Conservation (phyloP, 2,113 vertebrate species). For the Heptranchias perlo region DNA sequence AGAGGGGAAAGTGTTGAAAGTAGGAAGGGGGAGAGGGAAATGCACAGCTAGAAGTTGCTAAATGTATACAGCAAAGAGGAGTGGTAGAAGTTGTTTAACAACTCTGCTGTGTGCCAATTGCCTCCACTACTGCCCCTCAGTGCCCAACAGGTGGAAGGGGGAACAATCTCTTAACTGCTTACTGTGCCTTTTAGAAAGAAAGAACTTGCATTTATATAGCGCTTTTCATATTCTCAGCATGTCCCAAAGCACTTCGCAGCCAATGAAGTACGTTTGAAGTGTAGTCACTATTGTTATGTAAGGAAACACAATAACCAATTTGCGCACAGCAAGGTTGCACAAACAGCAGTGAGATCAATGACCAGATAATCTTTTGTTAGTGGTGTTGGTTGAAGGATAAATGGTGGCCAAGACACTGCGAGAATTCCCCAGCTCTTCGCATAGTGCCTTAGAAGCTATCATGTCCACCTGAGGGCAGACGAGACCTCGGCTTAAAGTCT, state of each 20-base stretch:
- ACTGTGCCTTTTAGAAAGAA: background rate
- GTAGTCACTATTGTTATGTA: background rate
- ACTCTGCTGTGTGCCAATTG: background rate
- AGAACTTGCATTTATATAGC: background rate
- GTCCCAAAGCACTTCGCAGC: background rate
- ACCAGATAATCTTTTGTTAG: background rate
- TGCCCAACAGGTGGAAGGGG: background rate
- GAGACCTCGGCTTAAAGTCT: background rate
- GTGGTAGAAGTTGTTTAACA: too few species aligned
- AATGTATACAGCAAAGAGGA: too few species aligned
- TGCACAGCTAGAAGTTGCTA: background rate
- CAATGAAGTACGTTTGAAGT: background rate
- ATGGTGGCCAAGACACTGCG: background rate
- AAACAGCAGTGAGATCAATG: background rate
- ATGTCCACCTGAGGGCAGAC: background rate
- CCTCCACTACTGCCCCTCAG: background rate
- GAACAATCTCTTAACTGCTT: background rate
- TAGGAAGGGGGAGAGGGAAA: background rate
- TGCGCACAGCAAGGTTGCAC: background rate
- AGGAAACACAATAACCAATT: background rate
- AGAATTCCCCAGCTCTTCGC: too few species aligned
- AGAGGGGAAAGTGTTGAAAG: background rate
- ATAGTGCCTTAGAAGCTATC: too few species aligned
- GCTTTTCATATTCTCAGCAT: too few species aligned
- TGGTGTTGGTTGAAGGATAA: background rate